A percentile compares a stretch with the other conserved stretches of the same genome.
These are phyloP conservation scores for Neria commutata DNA, from an alignment of 2,888 invertebrate genomes.

Conservation along the genomic window DNA sequence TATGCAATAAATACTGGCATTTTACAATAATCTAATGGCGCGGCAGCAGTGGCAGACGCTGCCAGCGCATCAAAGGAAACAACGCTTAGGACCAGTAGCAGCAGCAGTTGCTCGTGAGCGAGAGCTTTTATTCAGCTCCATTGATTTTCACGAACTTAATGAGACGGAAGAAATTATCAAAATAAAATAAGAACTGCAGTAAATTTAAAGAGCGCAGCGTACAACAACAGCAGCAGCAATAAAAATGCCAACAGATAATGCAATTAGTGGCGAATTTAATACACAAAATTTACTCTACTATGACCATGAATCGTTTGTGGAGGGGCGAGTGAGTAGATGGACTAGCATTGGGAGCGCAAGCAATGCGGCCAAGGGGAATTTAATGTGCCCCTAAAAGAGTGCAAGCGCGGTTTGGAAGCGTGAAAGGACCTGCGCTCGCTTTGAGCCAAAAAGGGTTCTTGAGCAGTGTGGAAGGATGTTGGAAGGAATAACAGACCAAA, in stretches of 20 bases:
- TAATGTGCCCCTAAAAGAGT: too few relatives aligned
- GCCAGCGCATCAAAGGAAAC: too few relatives aligned
- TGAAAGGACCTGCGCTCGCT: too few relatives aligned
- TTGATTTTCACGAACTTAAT: slow-evolving; percentile 28
- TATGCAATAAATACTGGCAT: slow-evolving; percentile 53
- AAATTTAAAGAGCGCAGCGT: neutral
- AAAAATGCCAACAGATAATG: neutral
- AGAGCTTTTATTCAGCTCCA: slow-evolving; percentile 5
- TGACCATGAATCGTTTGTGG: too few relatives aligned
- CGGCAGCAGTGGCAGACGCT: neutral
- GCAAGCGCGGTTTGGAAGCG: too few relatives aligned
- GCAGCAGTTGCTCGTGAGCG: neutral
- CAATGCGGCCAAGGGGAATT: too few relatives aligned
- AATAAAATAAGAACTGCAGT: slow-evolving; percentile 8
- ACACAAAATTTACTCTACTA: too few relatives aligned
- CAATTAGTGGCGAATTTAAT: neutral
- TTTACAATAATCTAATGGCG: slow-evolving; percentile 55
- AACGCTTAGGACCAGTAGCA: neutral
- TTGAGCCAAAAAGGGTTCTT: too few relatives aligned
- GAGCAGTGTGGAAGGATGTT: too few relatives aligned
- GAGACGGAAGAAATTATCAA: slow-evolving; percentile 25
- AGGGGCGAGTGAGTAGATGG: too few relatives aligned
- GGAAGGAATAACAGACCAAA: too few relatives aligned
- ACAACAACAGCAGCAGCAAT: neutral
- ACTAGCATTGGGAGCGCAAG: too few relatives aligned